These are phyloP conservation scores for Rissa tridactyla DNA, from an alignment of 2,113 vertebrate species.

Conservation along the genomic window DNA sequence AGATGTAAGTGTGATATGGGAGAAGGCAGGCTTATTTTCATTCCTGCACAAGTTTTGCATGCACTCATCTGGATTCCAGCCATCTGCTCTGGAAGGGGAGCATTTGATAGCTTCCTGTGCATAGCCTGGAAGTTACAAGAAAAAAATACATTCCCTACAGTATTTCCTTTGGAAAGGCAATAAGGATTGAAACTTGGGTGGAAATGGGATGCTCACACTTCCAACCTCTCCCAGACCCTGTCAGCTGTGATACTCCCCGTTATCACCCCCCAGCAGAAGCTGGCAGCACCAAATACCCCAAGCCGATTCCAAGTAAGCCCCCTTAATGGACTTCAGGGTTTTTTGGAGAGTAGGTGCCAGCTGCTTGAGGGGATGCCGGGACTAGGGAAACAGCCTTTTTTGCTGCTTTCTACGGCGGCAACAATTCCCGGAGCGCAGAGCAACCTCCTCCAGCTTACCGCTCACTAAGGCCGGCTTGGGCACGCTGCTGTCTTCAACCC, in stretches of 20 bases:
- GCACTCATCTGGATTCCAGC: not conserved
- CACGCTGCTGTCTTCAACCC: not conserved
- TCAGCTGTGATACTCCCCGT: not conserved
- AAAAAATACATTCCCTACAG: not conserved
- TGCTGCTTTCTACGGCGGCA: not conserved
- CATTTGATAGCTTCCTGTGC: not conserved
- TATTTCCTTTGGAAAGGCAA: not conserved
- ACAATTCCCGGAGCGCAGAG: not conserved
- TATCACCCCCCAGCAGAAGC: not conserved
- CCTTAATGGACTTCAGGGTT: accelerated
- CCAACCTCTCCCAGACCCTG: too few relatives aligned
- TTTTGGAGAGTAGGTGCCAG: not conserved
- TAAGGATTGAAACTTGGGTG: not conserved
- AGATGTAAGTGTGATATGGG: accelerated
- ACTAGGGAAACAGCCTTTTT: too few relatives aligned
- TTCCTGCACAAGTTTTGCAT: not conserved
- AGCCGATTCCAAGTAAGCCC: not conserved
- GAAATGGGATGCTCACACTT: not conserved
- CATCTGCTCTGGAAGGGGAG: not conserved
- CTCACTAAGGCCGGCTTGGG: not conserved
- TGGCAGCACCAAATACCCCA: not conserved
- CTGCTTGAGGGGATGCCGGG: not conserved
- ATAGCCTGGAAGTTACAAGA: not conserved
- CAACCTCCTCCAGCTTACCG: not conserved
- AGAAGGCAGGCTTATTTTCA: not conserved